Evolutionary conservation across 1,140 invertebrate species (phyloP).

Genomic region (Cydia fagiglandana): DNA sequence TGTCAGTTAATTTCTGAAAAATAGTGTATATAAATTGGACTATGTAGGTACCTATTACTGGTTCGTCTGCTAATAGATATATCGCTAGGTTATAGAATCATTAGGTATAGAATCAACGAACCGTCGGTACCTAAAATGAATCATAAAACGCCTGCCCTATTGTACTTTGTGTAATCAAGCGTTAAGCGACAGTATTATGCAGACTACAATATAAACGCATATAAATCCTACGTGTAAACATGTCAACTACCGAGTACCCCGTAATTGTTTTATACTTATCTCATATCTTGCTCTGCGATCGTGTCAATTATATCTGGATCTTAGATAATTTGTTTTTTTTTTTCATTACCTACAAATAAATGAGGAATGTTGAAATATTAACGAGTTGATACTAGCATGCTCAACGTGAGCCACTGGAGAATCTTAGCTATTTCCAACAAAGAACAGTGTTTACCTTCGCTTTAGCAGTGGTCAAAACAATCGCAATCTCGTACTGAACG

Average conservation of each 20-base stretch:
- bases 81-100: no score
- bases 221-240: background rate
- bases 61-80: background rate
- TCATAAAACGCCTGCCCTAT: background rate
- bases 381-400: background rate
- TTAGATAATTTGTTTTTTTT: background rate
- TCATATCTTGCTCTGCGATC: background rate
- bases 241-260: no score
- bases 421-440: constrained; percentile 12
- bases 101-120: background rate
- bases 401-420: background rate
- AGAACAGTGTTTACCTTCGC: background rate
- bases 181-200: background rate
- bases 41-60: no score
- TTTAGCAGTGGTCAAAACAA: constrained; percentile 2
- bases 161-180: background rate
- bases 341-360: background rate
- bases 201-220: background rate
- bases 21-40: background rate
- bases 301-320: background rate
- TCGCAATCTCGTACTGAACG: background rate
- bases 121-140: background rate
- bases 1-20: constrained; percentile 38
- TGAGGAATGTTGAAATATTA: background rate
- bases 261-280: constrained; percentile 4